phyloP scores from a whole-genome alignment of 2,888 invertebrate species.

The Drosophila setosimentum region DNA sequence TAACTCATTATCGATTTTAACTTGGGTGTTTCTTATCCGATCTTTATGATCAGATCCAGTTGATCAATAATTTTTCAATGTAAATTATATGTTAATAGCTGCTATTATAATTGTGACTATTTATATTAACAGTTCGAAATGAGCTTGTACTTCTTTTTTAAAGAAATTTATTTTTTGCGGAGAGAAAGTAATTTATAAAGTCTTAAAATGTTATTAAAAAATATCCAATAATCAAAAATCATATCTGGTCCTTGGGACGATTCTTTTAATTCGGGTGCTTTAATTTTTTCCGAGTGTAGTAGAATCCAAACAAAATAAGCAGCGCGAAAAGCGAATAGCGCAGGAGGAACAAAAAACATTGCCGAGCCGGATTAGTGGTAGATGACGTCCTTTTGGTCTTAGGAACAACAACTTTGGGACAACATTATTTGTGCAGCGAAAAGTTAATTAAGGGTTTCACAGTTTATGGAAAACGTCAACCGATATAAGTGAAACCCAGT shows the following conservation, averaged over 20 bases:
- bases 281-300: neutral
- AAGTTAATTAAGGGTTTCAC: conserved; percentile 80
- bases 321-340: neutral
- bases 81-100: neutral
- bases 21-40: neutral
- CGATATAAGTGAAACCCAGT: conserved; percentile 41
- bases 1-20: too few relatives aligned
- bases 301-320: conserved; percentile 14
- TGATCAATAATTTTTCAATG: neutral
- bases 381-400: conserved; percentile 24
- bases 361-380: conserved; percentile 44
- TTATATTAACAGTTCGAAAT: neutral
- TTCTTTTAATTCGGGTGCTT: neutral
- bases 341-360: conserved; percentile 12
- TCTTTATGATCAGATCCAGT: neutral
- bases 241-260: neutral
- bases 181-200: neutral
- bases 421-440: conserved; percentile 53
- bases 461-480: conserved; percentile 70
- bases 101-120: neutral
- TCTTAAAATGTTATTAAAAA: neutral
- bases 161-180: neutral
- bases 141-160: neutral
- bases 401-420: conserved; percentile 10
- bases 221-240: neutral